These are phyloP conservation scores for Leptonema lineaticorne DNA, from an alignment of 1,140 invertebrate genomes.

Conservation along the genomic window DNA sequence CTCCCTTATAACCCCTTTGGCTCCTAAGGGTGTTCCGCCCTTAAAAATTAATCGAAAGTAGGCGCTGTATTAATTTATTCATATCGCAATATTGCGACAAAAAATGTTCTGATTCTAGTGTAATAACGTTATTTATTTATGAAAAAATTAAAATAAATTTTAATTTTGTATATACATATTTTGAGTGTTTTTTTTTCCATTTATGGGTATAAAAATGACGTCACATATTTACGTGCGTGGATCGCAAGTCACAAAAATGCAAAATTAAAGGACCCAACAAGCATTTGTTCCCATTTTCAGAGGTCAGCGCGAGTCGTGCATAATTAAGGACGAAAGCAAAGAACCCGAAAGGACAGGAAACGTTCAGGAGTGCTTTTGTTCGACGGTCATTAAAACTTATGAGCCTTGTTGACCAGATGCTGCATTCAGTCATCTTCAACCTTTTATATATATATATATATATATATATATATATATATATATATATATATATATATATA, in stretches of 20 bases:
- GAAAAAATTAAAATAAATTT: too few species aligned
- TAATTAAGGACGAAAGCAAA: constrained; percentile 15
- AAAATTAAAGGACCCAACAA: neutral
- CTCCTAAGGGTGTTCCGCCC: too few species aligned
- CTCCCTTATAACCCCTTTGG: too few species aligned
- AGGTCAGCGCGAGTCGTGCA: constrained; percentile 9
- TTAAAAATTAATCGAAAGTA: constrained; percentile 36
- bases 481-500: too few species aligned
- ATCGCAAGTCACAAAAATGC: neutral
- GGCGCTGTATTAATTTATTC: constrained; percentile 18
- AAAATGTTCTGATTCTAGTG: too few species aligned
- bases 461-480: too few species aligned
- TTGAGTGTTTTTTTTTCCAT: neutral
- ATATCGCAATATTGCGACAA: too few species aligned
- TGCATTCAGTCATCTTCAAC: neutral
- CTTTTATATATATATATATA: neutral
- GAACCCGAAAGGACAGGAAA: constrained; percentile 19
- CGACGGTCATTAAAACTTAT: constrained; percentile 29
- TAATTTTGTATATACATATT: neutral
- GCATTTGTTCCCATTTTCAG: neutral
- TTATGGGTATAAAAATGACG: neutral
- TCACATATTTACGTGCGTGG: neutral
- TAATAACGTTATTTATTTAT: too few species aligned
- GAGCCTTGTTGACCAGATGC: neutral
- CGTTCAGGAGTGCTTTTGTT: constrained; percentile 24